Percentiles rank a stretch among this genome's conserved stretches.
Conservation (phyloP, 2,888 invertebrate species). For the Hanleya hanleyi region DNA sequence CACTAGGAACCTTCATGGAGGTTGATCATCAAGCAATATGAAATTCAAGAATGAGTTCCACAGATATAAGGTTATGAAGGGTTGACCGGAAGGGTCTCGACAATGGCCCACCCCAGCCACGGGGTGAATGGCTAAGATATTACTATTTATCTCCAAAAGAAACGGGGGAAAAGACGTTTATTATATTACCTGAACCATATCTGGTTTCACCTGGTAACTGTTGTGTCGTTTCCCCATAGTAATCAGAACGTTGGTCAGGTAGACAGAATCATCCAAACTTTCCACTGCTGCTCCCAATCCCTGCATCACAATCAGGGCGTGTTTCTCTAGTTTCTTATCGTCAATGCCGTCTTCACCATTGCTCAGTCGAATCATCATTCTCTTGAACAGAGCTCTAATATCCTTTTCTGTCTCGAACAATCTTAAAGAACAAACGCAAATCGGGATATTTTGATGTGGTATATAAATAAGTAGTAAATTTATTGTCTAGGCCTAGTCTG, state of each 20-base stretch:
- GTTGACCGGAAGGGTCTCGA: no score
- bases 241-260: constrained; percentile 29
- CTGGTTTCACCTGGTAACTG: constrained; percentile 26
- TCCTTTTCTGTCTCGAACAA: background rate
- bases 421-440: background rate
- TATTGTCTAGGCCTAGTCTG: background rate
- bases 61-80: no score
- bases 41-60: no score
- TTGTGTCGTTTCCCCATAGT: constrained; percentile 38
- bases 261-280: constrained; percentile 36
- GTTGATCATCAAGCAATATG: no score
- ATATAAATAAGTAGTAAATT: background rate
- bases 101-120: no score
- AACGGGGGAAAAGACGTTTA: no score
- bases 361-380: background rate
- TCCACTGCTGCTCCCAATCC: constrained; percentile 43
- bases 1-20: no score
- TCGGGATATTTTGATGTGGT: background rate
- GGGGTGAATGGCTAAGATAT: no score
- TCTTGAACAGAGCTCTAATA: background rate
- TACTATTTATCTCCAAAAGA: no score
- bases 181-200: constrained; percentile 10
- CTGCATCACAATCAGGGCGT: constrained; percentile 40
- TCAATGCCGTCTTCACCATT: background rate
- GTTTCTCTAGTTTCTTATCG: background rate